Conservation (phyloP, 2,797 vertebrate genomes). For the Thripadectes ignobilis region DNA sequence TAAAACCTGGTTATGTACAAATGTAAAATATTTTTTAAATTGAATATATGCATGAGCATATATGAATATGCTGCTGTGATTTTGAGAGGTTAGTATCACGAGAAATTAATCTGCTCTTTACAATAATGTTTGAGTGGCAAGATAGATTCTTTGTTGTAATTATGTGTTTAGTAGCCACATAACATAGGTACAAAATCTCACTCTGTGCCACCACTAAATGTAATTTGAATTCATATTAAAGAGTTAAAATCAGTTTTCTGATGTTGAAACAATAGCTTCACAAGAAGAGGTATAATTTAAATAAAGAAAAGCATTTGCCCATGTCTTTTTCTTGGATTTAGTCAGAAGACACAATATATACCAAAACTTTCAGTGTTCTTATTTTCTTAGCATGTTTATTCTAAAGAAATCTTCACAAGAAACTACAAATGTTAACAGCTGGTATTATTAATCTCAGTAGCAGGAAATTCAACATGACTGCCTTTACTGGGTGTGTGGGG, state of each 20-base stretch:
- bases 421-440: not conserved
- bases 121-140: not conserved
- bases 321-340: not conserved
- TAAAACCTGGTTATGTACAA: not conserved
- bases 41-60: not conserved
- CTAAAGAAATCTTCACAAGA: not conserved
- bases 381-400: not conserved
- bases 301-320: not conserved
- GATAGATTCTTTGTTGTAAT: not conserved
- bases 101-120: not conserved
- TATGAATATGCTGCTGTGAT: not conserved
- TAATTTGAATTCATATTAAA: not conserved
- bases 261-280: not conserved
- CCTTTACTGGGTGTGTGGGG: not conserved
- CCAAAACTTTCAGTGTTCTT: not conserved
- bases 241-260: not conserved
- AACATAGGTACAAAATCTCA: not conserved
- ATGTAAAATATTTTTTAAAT: not conserved
- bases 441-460: not conserved
- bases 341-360: not conserved
- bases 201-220: not conserved
- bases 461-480: constrained; percentile 21
- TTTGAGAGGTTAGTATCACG: not conserved
- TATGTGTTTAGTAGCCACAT: not conserved
- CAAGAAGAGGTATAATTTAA: not conserved